Base-by-base conservation (phyloP, 2,113 vertebrate genomes). In the Pluvianellus socialis region DNA sequence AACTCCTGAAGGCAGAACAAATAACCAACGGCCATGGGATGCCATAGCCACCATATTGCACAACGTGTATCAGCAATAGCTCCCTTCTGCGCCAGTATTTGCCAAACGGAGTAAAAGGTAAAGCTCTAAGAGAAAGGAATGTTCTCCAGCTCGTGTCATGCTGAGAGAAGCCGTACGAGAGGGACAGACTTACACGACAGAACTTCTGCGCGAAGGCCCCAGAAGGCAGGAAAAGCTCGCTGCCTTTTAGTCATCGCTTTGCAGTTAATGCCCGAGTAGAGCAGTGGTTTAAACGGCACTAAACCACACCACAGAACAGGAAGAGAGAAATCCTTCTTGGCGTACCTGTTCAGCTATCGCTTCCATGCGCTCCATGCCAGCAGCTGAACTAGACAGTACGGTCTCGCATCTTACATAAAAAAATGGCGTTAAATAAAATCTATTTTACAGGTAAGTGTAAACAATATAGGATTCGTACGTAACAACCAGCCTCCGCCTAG, bases 401-500 rank as follows among this genome's bases (percentile, higher is more conserved):
- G 74, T 17, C 58, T 42, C 52, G 45, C 49, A 53, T 30, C 62
- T 65, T 14, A 55, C 35, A 56, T 20, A 27, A 4, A 38, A 38
- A 82, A 72, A 79, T 18, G 12, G 24, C 23, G 16, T 18, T 90
- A 23, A 56, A 30, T 49, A 20, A 70, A 65, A 81, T 9, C 16
- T 4, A 71, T 77, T 74, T 67, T 26, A 17, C 45, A 94, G n/a
- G 38, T 18, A 32, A 72, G 38, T 1, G 30, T 21, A 23, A 10
- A 50, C 52, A 44, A 40, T 2, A 3, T 0, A 55, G 61, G 70
- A 58, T n/a, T 90, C 58, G 16, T 2, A 30, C 4, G 2, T 1
- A 77, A 40, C 70, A 75, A 49, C 16, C 27, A 32, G 77, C 14
- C 65, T 56, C 52, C 61, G 12, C 53, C 45, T 10, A 13, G 19